Evolutionary conservation across 2,888 invertebrate genomes (phyloP), one percentile per base, ranked within the genome.

Genomic region (Polyploca ridens): DNA sequence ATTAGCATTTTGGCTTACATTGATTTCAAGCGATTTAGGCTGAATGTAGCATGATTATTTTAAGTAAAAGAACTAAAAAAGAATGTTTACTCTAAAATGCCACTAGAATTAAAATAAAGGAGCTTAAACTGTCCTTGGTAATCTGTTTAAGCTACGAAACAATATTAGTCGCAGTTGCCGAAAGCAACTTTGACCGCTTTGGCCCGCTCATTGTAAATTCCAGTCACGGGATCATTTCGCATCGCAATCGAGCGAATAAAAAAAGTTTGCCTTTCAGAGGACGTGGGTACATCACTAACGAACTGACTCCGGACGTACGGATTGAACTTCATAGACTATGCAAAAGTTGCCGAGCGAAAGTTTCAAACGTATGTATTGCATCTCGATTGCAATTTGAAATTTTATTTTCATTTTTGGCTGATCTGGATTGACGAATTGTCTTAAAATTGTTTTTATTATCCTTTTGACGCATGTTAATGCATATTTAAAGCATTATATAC

Each of bases 191-290:
- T 54, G 54, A 54, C 19, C 49, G 16, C 49, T 49, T 49, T 2
- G 5, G n/a, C 16, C n/a, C 3, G 46, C 54, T 54, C 54, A 54
- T 54, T 54, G 54, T n/a, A 54, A 19, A 54, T 19, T 54, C 54
- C 16, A 54, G 10, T 62, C 46, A 44, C 16, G 35, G 41, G n/a
- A 58, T 44, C 8, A 63, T 58, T 63, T 58, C 63, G 58, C 63
- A 58, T 58, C 58, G 58, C 63, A 58, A 58, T 63, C 58, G 63
- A 63, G 58, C n/a, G 63, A 41, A 35, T 63, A 63, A 57, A 57
- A 35, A 54, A 54, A 54, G 63, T 63, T 63, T n/a, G 63, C 44
- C 33, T 63, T 63, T 58, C 46, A n/a, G 46, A 46, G 46, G n/a
- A 46, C 46, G 46, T 35, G 44, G 58, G 63, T 58, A 57, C 63